phyloP scores from a whole-genome alignment of 2,797 vertebrate species.

The Chrysocyon brachyurus region DNA sequence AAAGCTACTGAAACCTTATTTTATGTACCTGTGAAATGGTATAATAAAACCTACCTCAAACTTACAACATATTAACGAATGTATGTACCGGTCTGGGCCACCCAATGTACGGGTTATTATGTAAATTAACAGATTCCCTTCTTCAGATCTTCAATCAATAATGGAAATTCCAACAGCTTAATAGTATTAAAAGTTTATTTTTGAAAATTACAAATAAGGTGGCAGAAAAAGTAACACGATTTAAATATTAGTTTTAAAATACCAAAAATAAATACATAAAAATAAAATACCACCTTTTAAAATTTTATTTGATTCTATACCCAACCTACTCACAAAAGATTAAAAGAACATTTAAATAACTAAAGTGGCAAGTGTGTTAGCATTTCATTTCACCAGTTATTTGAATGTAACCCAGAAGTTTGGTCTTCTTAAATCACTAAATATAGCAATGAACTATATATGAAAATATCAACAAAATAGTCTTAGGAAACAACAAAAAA shows the following conservation, averaged over 20 bases:
- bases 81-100: neutral
- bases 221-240: neutral
- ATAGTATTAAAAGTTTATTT: constrained; percentile 54
- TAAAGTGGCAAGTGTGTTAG: constrained; percentile 28
- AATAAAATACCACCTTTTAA: constrained; percentile 28
- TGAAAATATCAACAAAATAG: constrained; percentile 45
- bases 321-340: constrained; percentile 44
- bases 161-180: constrained; percentile 45
- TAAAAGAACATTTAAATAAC: constrained; percentile 31
- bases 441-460: neutral
- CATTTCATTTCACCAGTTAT: constrained; percentile 49
- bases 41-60: constrained; percentile 28
- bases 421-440: constrained; percentile 49
- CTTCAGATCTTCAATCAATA: constrained; percentile 2
- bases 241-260: constrained; percentile 65
- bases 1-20: constrained; percentile 42
- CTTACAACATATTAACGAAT: constrained; percentile 7
- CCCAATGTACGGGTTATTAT: neutral
- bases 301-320: constrained; percentile 6
- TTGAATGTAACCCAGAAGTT: constrained; percentile 60
- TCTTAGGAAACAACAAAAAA: constrained; percentile 6
- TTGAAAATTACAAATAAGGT: constrained; percentile 56
- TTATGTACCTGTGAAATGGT: constrained; percentile 29
- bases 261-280: neutral
- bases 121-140: constrained; percentile 25